phyloP scores from a whole-genome alignment of 2,113 vertebrate species.

The Oxyruncus cristatus region DNA sequence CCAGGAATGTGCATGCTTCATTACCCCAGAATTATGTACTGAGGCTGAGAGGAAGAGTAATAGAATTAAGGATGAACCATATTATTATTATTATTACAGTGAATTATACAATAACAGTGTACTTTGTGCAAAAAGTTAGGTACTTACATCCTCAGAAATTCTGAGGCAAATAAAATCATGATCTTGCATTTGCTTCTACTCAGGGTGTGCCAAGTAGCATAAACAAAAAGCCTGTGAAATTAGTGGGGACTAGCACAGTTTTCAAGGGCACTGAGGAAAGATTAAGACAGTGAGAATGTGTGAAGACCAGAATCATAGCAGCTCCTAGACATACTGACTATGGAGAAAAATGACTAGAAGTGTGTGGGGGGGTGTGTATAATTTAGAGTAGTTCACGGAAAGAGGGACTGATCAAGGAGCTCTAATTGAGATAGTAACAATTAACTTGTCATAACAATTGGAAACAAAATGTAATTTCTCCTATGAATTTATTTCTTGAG shows the following conservation, averaged over 20 bases:
- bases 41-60: not conserved
- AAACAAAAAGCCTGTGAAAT: constrained; percentile 1
- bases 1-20: not conserved
- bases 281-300: not conserved
- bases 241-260: not conserved
- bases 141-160: not conserved
- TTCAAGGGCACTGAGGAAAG: not conserved
- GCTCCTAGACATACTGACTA: not conserved
- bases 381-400: not conserved
- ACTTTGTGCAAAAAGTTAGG: not conserved
- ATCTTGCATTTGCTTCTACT: not conserved
- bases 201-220: not conserved
- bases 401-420: not conserved
- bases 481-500: not conserved
- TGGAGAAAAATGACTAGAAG: not conserved
- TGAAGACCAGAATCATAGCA: not conserved
- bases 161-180: constrained; percentile 9
- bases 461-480: not conserved
- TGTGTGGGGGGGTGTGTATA: rapidly evolving
- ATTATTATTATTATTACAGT: not conserved
- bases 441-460: not conserved
- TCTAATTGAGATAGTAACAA: not conserved
- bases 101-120: not conserved
- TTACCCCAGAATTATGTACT: not conserved
- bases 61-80: constrained; percentile 6